Evolutionary conservation across 2,113 vertebrate genomes (phyloP), one percentile per base, ranked within the genome.

Genomic region (Syngnathus scovelli): DNA sequence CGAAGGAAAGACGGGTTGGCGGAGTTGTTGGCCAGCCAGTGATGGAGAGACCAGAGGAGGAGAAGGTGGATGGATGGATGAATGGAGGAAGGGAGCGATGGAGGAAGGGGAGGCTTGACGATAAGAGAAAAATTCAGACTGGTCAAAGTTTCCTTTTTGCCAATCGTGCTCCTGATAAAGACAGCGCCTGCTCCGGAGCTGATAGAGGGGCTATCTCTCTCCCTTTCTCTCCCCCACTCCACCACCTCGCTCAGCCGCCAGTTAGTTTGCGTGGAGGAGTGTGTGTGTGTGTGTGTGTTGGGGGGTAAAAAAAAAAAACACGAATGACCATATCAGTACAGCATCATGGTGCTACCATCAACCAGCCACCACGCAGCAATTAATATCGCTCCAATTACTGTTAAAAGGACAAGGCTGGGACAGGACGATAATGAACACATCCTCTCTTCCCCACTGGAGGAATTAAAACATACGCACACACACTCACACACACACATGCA

Each of bases 91-190:
- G 60, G 66, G 66, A 62, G 39, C 58, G 62, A 59, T 52, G 61
- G 52, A 1, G 63, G 68, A 71, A 61, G 55, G 76, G 75, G 78
- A 82, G 80, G 82, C 75, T 87, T 80, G 78, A 89, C 81, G 91
- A 92, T 92, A 92, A 92, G 90, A 90, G 90, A 92, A 91, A 90
- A 93, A 93, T 90, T 94, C 91, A 90, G 92, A 93, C 93, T 86
- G 93, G 92, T 93, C 92, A 91, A 90, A 93, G 93, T 93, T 94
- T 94, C 91, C 93, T 92, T 93, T 92, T 93, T 90, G 92, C 89
- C 94, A 94, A 93, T 92, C 92, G 92, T 92, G 89, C 91, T 90
- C 90, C 93, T 90, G 94, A 95, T 96, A 95, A 96, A 93, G 89
- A 92, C 82, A 86, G 91, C 79, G 93, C 90, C 94, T 96, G 94